phyloP scores from a whole-genome alignment of 2,888 invertebrate species.

The Malthinus flaveolus region DNA sequence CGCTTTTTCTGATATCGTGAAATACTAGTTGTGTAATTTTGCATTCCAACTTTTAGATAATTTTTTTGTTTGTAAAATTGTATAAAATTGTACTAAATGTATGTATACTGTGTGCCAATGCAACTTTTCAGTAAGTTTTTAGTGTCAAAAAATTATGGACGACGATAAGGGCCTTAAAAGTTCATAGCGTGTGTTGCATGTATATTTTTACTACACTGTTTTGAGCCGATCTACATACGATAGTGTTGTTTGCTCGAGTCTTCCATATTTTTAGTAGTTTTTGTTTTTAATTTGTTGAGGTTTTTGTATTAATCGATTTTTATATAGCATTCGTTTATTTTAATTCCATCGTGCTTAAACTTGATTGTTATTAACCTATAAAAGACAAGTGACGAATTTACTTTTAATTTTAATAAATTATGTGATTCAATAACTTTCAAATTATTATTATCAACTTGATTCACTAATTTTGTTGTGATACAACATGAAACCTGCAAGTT shows the following conservation, averaged over 20 bases:
- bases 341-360: not conserved
- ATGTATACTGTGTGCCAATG: slow-evolving; percentile 25
- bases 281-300: slow-evolving; percentile 16
- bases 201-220: slow-evolving; percentile 50
- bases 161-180: slow-evolving; percentile 49
- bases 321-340: not conserved
- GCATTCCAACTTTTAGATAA: slow-evolving; percentile 21
- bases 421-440: too few species aligned
- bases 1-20: not conserved
- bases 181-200: slow-evolving; percentile 45
- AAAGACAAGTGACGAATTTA: too few species aligned
- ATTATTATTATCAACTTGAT: too few species aligned
- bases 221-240: slow-evolving; percentile 35
- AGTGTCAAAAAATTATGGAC: slow-evolving; percentile 20
- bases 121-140: slow-evolving; percentile 23
- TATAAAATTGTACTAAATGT: slow-evolving; percentile 19
- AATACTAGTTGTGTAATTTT: slow-evolving; percentile 12
- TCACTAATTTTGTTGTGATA: too few species aligned
- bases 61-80: slow-evolving; percentile 19
- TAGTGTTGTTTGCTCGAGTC: slow-evolving; percentile 45
- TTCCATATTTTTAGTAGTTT: slow-evolving; percentile 44
- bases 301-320: not conserved
- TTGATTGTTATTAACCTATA: too few species aligned
- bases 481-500: too few species aligned
- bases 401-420: too few species aligned